These are phyloP conservation scores for Nomada flava DNA, from an alignment of 2,888 invertebrate species.

Conservation along the genomic window DNA sequence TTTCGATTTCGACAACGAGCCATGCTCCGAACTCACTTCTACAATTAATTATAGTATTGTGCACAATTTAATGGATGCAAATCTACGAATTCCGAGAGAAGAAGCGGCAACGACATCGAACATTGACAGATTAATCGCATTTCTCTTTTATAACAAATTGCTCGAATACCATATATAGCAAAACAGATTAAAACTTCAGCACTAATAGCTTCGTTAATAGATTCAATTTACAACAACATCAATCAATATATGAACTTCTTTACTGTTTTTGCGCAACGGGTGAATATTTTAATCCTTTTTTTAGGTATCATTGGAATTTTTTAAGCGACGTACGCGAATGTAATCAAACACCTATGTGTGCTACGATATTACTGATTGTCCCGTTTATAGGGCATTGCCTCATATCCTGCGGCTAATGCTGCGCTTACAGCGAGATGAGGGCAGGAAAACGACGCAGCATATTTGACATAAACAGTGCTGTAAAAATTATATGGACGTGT, in stretches of 20 bases:
- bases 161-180: too few species aligned
- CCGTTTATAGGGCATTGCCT: neutral
- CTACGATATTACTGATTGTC: too few species aligned
- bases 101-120: too few species aligned
- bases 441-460: conserved; percentile 11
- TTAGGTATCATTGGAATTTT: neutral
- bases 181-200: too few species aligned
- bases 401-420: conserved; percentile 23
- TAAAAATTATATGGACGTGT: conserved; percentile 12
- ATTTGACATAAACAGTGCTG: conserved; percentile 24
- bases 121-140: too few species aligned
- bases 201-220: neutral
- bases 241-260: neutral
- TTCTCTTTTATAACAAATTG: too few species aligned
- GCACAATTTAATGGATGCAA: too few species aligned
- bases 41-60: too few species aligned
- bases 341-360: conserved; percentile 21
- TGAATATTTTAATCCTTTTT: conserved; percentile 11
- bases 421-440: conserved; percentile 37
- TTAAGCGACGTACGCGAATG: neutral
- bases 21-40: too few species aligned
- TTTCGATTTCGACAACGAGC: too few species aligned
- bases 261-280: neutral
- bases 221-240: neutral
- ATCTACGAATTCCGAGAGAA: too few species aligned